Conservation (phyloP, 2,113 vertebrate species). For the Poicephalus gulielmi region DNA sequence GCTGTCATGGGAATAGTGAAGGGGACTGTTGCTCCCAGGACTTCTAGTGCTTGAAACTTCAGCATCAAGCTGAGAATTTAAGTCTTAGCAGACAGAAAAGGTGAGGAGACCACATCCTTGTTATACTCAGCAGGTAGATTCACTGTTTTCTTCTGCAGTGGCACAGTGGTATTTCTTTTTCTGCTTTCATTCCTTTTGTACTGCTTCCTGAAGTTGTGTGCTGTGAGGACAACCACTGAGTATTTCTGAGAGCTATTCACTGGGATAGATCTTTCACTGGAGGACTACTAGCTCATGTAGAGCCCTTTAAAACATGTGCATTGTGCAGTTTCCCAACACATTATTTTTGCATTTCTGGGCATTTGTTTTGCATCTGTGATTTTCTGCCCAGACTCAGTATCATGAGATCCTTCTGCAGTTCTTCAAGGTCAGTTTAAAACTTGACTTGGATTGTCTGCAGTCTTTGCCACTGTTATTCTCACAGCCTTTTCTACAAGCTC, state of each 20-base stretch:
- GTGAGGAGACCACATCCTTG: background rate
- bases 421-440: constrained; percentile 47
- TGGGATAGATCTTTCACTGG: background rate
- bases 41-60: background rate
- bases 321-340: background rate
- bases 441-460: constrained; percentile 35
- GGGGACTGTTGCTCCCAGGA: background rate
- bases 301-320: fast-evolving
- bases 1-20: background rate
- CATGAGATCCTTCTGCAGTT: constrained; percentile 31
- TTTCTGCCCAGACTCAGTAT: constrained; percentile 34
- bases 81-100: background rate
- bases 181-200: background rate
- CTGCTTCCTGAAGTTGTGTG: background rate
- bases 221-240: background rate
- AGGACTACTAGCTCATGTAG: background rate
- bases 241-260: background rate
- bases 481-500: background rate
- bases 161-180: background rate
- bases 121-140: background rate
- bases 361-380: constrained; percentile 39
- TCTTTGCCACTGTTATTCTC: constrained; percentile 48
- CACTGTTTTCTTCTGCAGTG: background rate
- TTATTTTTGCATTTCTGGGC: constrained; percentile 38
- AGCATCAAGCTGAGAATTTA: background rate